A percentile compares a stretch with the other conserved stretches of the same genome.
Conservation (phyloP, 2,888 invertebrate species). For the Sinhomidia bicolor region DNA sequence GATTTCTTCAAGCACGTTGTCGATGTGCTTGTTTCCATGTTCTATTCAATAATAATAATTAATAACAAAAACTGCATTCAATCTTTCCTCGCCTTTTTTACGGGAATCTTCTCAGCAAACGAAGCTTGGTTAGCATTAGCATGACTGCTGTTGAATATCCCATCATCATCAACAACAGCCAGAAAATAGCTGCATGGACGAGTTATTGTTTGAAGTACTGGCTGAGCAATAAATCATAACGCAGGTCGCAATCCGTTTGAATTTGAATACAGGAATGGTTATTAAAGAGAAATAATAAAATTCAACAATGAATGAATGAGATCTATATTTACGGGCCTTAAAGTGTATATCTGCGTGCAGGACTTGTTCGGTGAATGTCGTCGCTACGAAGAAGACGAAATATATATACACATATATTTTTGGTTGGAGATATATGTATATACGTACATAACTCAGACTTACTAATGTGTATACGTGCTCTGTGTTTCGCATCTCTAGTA, state of each 20-base stretch:
- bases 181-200: not conserved
- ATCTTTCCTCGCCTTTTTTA: not conserved
- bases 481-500: not conserved
- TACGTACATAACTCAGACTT: too few species aligned
- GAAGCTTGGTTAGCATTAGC: not conserved
- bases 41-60: not conserved
- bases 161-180: not conserved
- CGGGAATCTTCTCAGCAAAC: not conserved
- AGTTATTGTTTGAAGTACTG: not conserved
- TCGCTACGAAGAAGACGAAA: too few species aligned
- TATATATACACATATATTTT: too few species aligned
- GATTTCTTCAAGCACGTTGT: slow-evolving; percentile 46
- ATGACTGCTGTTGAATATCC: not conserved
- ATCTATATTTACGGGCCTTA: slow-evolving; percentile 20
- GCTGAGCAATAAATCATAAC: slow-evolving; percentile 19
- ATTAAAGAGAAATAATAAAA: slow-evolving; percentile 21
- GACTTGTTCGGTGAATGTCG: not conserved
- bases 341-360: too few species aligned
- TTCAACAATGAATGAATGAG: slow-evolving; percentile 7
- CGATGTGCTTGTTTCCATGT: slow-evolving; percentile 10
- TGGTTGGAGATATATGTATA: too few species aligned
- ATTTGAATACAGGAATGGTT: slow-evolving; percentile 1
- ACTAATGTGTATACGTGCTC: not conserved
- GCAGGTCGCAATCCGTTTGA: too few species aligned
- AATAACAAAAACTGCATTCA: not conserved